Conservation (phyloP, 2,888 invertebrate genomes). For the Ichneumon xanthorius region DNA sequence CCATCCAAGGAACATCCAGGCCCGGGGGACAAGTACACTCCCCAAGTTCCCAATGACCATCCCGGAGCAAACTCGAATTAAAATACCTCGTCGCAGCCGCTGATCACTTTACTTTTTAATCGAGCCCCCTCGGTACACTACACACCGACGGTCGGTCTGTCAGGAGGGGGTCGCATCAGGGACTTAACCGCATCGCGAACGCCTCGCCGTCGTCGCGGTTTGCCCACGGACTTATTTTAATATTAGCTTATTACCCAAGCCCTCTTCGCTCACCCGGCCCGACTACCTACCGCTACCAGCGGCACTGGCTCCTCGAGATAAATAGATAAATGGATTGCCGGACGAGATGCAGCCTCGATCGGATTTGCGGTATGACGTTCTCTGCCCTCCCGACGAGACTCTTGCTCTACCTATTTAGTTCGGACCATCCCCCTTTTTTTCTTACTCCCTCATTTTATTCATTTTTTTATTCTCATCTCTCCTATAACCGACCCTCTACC, state of each 20-base stretch:
- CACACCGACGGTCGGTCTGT: constrained; percentile 5
- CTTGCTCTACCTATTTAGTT: constrained; percentile 71
- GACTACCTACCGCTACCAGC: constrained; percentile 62
- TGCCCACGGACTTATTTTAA: constrained; percentile 82
- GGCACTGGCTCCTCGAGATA: constrained; percentile 75
- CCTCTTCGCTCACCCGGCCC: constrained; percentile 49
- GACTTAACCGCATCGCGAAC: constrained; percentile 63
- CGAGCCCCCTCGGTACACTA: constrained; percentile 34
- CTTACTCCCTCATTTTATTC: constrained; percentile 5
- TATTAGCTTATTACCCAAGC: constrained; percentile 81
- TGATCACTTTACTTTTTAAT: constrained; percentile 67
- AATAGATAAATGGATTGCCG: constrained; percentile 84
- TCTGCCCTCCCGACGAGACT: constrained; percentile 74
- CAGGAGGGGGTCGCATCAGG: constrained; percentile 47
- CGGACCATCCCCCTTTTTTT: constrained; percentile 28
- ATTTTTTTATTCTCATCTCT: constrained; percentile 3
- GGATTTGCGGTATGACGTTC: constrained; percentile 78
- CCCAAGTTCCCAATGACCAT: constrained; percentile 36
- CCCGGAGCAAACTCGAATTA: constrained; percentile 46
- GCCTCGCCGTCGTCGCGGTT: constrained; percentile 74
- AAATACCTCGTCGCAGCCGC: constrained; percentile 27
- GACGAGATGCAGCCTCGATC: constrained; percentile 80
- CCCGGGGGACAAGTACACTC: neutral
- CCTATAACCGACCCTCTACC: neutral
- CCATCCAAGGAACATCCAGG: neutral